Evolutionary conservation across 2,797 vertebrate species (phyloP).

Genomic region (Euthynnus affinis): DNA sequence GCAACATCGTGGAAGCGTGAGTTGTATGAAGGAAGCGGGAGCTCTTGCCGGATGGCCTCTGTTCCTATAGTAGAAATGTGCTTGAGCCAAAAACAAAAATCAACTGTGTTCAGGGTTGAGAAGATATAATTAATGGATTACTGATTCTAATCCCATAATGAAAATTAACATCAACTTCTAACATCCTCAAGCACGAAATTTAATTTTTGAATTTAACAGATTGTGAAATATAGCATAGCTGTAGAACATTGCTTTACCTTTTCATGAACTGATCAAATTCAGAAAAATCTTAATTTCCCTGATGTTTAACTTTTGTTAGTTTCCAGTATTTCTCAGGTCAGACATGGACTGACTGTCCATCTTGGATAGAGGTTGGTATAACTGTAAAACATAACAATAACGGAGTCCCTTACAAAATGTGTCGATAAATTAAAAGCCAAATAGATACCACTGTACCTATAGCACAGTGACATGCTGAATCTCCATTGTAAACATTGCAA

Average conservation of each 20-base stretch:
- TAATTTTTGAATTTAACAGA: too few species aligned
- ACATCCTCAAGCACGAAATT: not conserved
- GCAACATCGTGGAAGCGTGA: constrained; percentile 1
- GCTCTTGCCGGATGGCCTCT: not conserved
- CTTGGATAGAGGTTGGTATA: too few species aligned
- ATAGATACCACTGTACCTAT: not conserved
- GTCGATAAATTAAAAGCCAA: not conserved
- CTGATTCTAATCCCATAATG: not conserved
- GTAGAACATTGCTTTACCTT: not conserved
- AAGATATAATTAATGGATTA: constrained; percentile 7
- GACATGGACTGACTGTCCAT: too few species aligned
- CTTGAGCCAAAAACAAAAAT: not conserved
- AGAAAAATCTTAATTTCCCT: not conserved
- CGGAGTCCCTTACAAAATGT: not conserved
- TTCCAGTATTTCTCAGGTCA: too few species aligned
- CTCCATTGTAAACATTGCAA: not conserved
- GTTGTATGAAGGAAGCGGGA: not conserved
- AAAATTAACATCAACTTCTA: not conserved
- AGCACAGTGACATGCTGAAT: not conserved
- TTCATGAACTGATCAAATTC: not conserved
- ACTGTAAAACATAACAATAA: too few species aligned
- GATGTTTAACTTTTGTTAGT: not conserved
- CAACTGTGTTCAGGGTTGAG: not conserved
- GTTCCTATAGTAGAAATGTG: constrained; percentile 9
- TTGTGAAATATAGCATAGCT: not conserved